Evolutionary conservation across 1,140 invertebrate genomes (phyloP), one percentile per base, ranked within the genome.

Genomic region (Zaprionus camerounensis): DNA sequence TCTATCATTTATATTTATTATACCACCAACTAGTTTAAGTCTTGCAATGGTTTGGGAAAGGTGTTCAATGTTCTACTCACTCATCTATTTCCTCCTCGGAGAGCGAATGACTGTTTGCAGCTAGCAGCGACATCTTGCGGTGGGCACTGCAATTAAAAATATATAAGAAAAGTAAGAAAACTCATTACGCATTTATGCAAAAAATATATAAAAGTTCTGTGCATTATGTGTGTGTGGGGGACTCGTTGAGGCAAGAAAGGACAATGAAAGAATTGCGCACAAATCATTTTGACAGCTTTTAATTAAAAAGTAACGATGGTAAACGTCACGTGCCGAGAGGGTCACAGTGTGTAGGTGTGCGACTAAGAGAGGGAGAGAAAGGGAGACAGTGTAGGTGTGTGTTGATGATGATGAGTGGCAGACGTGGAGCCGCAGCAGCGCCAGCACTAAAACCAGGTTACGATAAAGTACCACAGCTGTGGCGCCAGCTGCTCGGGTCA

Each of bases 81-180:
- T 94, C 94, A 80, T 94, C 94, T 65, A 92, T 75, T 82, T 94
- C 94, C 83, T 94, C 94, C 71, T 94, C 94, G n/a, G 93, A 93
- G 9, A 93, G 76, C 57, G 93, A 94, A 81, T 93, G 76, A 70
- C 87, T 92, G 59, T 91, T 91, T 46, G 61, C 76, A 17, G 77
- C 41, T 38, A 91, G 68, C 51, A 91, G 72, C 61, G 91, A 93
- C 90, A 92, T 92, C 69, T 78, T 92, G 71, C 41, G 64, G 53
- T 61, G 58, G 68, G 46, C 31, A 20, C 81, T 84, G 80, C 34
- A 84, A 75, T 62, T 66, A 49, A 51, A 55, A 31, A 68, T 53
- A 58, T 36, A n/a, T 26, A 3, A 26, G 17, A 34, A 34, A 34
- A 11, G 31, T 34, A 7, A 44, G 2, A 67, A 61, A 15, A 58